A percentile compares a stretch with the other conserved stretches of the same genome.
phyloP scores from a whole-genome alignment of 2,888 invertebrate species.

The Pyrrhia umbra region DNA sequence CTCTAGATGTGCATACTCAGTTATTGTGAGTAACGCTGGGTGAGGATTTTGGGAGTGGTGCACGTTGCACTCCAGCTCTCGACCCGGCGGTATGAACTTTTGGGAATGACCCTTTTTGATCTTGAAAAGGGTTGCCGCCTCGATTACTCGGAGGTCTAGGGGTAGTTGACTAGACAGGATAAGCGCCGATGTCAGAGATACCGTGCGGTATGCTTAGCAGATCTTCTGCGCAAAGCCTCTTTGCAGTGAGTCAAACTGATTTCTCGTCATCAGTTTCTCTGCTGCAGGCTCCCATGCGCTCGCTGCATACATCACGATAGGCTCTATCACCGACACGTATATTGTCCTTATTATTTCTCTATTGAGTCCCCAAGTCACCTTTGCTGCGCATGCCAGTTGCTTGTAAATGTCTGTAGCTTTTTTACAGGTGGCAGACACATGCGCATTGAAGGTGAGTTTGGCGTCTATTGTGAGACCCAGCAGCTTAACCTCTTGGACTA shows the following conservation, averaged over 20 bases:
- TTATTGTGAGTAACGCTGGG: background rate
- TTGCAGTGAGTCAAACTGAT: slow-evolving; percentile 3
- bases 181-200: slow-evolving; percentile 10
- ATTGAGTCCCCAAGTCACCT: slow-evolving; percentile 4
- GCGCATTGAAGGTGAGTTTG: slow-evolving; percentile 2
- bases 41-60: background rate
- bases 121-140: background rate
- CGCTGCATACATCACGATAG: slow-evolving; percentile 7
- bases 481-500: background rate
- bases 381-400: background rate
- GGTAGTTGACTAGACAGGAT: slow-evolving; percentile 7
- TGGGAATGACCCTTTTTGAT: background rate
- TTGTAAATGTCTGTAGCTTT: slow-evolving; percentile 1
- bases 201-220: slow-evolving; percentile 12
- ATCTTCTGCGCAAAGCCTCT: slow-evolving; percentile 6
- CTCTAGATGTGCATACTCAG: background rate
- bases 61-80: background rate
- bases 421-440: background rate
- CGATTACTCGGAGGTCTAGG: background rate
- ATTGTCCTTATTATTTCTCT: background rate
- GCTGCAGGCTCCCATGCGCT: slow-evolving; percentile 2
- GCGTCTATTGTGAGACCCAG: background rate
- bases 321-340: slow-evolving; percentile 12
- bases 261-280: background rate
- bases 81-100: background rate